Evolutionary conservation across 2,113 vertebrate genomes (phyloP), one percentile per base, ranked within the genome.

Genomic region (Charadrius vociferus): DNA sequence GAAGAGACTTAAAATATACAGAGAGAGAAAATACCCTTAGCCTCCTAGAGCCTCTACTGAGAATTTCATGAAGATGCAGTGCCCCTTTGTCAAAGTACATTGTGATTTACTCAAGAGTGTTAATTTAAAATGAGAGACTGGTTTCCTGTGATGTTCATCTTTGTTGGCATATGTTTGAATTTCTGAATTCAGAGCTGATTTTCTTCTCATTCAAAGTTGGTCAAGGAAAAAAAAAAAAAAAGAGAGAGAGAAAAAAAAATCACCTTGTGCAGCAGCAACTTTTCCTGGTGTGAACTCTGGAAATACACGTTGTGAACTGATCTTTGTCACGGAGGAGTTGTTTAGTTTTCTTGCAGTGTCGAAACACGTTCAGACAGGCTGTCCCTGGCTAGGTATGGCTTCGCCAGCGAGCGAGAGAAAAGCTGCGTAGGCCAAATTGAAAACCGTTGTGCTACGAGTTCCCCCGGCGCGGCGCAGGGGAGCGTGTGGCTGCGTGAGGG

Each of bases 21-120:
- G 93, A 95, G 87, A 94, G 95, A 96, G 94, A 94, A 97, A 97
- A 94, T 95, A 93, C 97, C 97, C 97, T 97, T 93, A 98, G 98
- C 98, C 98, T 98, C 98, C 98, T 98, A 98, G 98, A 98, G 98
- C 98, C 98, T 98, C 97, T 96, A 92, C 95, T 91, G 94, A 97
- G 98, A 96, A 97, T 96, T 95, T 97, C 97, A 94, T 98, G 98
- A 97, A 92, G 95, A 90, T 19, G 65, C 89, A 61, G 95, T 77
- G 86, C 92, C 95, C 95, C 90, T 49, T 73, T 75, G 81, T 88
- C 96, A 86, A 55, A 94, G 68, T 71, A 78, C 36, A 7, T 50
- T 41, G 95, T 17, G 17, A 90, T 96, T 96, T 50, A 49, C 71
- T 74, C 29, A 4, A 49, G 30, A 81, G 68, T 6, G n/a, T 61